Base-by-base conservation (phyloP, 1,140 invertebrate genomes). In the Drosophila littoralis region DNA sequence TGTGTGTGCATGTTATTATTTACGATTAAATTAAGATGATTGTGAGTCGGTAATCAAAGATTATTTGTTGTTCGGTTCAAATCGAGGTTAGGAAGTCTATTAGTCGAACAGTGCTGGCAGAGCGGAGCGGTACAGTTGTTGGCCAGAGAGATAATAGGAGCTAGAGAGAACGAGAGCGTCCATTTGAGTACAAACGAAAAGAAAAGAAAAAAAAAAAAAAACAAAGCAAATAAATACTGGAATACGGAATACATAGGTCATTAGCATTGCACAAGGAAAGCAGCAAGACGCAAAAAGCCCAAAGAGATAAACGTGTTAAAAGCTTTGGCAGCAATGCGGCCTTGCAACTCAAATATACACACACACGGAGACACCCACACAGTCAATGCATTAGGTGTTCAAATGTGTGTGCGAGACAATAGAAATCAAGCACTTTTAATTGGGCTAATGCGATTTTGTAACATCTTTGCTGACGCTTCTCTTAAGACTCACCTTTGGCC, bases 51-150 rank as follows among this genome's bases (percentile, higher is more conserved):
- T 80, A 88, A 90, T 88, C 84, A 84, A 84, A 84, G 84, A 89
- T 89, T 89, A 84, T 84, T 74, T 81, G 74, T 89, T 89, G 80
- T 88, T 83, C 75, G 80, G 85, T 88, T 89, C 80, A 80, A 88
- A 89, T 84, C 70, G 77, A 78, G 84, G 84, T 88, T 88, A 89
- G 81, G 79, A 64, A 63, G 74, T 38, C 66, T 36, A 55, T 45
- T 64, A 58, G 50, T 57, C 46, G 38, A 52, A 54, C 35, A 46
- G 32, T n/a, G 43, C 1, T 22, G 35, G 13, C 6, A 1, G 33
- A 43, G 50, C 17, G 54, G 52, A 13, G 64, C 42, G 45, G 84
- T 88, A 88, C 84, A 88, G 83, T 84, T 86, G 60, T 51, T 61
- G 69, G 67, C 45, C 51, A 64, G 35, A 48, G 40, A 59, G 40